phyloP scores from a whole-genome alignment of 1,140 invertebrate species.

The Brachionus rubens region DNA sequence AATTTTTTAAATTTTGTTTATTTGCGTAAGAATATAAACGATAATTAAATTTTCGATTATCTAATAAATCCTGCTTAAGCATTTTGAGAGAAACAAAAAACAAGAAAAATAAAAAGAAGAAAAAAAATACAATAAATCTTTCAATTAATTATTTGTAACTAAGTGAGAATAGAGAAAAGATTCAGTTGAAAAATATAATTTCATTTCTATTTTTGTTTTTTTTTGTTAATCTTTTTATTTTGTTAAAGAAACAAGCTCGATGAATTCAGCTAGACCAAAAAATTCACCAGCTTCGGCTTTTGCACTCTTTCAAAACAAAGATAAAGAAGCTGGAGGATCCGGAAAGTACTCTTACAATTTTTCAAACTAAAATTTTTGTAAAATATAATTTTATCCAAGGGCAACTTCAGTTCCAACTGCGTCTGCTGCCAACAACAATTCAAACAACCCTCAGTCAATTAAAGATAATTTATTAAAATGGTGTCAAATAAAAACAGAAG shows the following conservation, averaged over 20 bases:
- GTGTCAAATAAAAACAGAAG: constrained; percentile 34
- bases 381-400: not conserved
- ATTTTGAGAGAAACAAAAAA: not conserved
- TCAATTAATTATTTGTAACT: too few relatives aligned
- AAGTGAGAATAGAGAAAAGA: too few relatives aligned
- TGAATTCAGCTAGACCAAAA: constrained; percentile 24
- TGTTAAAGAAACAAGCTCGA: not conserved
- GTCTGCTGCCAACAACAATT: not conserved
- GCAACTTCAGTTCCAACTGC: not conserved
- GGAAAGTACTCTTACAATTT: constrained; percentile 10
- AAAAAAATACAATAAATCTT: too few relatives aligned
- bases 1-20: too few relatives aligned
- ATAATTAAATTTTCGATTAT: constrained; percentile 30
- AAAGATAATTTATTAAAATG: constrained; percentile 42
- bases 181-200: too few relatives aligned
- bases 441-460: constrained; percentile 18
- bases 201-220: too few relatives aligned
- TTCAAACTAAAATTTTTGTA: not conserved
- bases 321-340: constrained; percentile 33
- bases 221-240: not conserved
- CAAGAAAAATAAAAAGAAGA: not conserved
- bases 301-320: constrained; percentile 45
- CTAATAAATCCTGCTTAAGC: not conserved
- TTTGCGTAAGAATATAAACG: not conserved
- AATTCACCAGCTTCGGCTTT: constrained; percentile 41